These are phyloP conservation scores for Nesogale talazaci DNA, from an alignment of 2,113 vertebrate species.

Conservation along the genomic window DNA sequence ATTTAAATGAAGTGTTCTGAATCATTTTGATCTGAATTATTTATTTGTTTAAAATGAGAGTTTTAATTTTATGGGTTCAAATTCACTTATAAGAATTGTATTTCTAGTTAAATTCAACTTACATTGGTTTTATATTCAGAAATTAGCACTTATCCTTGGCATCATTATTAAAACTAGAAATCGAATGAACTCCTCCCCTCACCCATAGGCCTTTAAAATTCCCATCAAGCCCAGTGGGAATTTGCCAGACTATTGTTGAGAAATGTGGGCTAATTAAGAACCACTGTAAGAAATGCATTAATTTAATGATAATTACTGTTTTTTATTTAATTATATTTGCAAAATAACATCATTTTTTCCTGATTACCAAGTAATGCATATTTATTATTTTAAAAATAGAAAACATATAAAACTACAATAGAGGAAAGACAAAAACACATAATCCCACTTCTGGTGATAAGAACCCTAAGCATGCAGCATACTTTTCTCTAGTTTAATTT, in stretches of 20 bases:
- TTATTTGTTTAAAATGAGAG: constrained; percentile 75
- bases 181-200: constrained; percentile 50
- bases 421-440: constrained; percentile 12
- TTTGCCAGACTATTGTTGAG: constrained; percentile 14
- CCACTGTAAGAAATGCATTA: constrained; percentile 37
- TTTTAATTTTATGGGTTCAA: constrained; percentile 70
- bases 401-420: constrained; percentile 7
- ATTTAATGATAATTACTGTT: constrained; percentile 47
- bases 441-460: not conserved
- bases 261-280: constrained; percentile 66
- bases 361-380: constrained; percentile 39
- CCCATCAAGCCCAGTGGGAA: constrained; percentile 24
- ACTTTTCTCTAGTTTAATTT: constrained; percentile 41
- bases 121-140: constrained; percentile 62
- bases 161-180: constrained; percentile 73
- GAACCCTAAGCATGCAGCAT: not conserved
- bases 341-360: constrained; percentile 29
- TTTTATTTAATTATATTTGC: constrained; percentile 64
- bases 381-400: constrained; percentile 52
- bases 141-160: constrained; percentile 63
- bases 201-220: constrained; percentile 43
- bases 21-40: constrained; percentile 74
- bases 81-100: constrained; percentile 60
- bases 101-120: constrained; percentile 43
- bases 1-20: constrained; percentile 60